Percentiles rank a stretch among this genome's conserved stretches.
Conservation (phyloP, 2,888 invertebrate genomes). For the Ceramica pisi region DNA sequence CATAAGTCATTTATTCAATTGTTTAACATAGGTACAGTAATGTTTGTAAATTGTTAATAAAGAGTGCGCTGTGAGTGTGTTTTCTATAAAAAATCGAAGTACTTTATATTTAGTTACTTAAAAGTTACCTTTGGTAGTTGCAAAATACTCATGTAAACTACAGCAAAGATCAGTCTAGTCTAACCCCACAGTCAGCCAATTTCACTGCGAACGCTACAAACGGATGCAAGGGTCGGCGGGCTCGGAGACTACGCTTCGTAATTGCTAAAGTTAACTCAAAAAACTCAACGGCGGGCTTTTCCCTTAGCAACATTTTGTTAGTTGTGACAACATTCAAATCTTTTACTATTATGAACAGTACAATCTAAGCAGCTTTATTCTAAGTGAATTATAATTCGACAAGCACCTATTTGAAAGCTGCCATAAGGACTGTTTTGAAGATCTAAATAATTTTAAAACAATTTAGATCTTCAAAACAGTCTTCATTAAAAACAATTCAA, state of each 20-base stretch:
- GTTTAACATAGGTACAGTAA: no score
- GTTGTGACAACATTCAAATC: neutral
- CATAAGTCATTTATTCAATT: no score
- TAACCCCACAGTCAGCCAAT: neutral
- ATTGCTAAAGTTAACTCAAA: constrained; percentile 14
- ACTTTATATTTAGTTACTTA: neutral
- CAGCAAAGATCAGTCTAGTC: neutral
- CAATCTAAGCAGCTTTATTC: neutral
- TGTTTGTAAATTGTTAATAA: no score
- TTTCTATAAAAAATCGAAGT: no score
- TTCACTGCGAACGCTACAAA: neutral
- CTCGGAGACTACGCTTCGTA: neutral
- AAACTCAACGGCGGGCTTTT: neutral
- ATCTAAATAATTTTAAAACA: neutral
- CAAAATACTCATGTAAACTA: neutral
- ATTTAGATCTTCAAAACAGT: neutral
- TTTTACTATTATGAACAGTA: neutral
- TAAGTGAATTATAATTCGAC: neutral
- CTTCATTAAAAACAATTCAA: constrained; percentile 2
- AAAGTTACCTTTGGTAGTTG: neutral
- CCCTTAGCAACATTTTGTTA: neutral
- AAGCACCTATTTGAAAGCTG: no score
- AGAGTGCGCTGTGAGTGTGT: no score
- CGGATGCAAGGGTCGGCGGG: neutral
- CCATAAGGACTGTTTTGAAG: no score